These are phyloP conservation scores for Sebastes umbrosus DNA, from an alignment of 2,797 vertebrate genomes.

Conservation along the genomic window DNA sequence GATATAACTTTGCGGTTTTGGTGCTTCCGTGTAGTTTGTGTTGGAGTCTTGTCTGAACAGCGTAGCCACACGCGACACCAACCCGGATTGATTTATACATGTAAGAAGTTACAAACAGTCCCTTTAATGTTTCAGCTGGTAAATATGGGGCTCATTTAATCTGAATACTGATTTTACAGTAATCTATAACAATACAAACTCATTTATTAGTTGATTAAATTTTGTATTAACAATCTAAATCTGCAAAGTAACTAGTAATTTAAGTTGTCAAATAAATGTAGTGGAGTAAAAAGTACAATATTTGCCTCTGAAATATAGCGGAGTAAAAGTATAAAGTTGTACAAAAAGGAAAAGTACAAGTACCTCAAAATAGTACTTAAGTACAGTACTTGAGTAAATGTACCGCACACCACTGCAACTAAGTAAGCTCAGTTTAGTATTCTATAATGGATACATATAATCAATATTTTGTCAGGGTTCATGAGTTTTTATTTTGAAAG, in stretches of 20 bases:
- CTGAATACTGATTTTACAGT: background rate
- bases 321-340: background rate
- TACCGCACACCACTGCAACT: rapidly evolving
- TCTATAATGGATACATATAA: background rate
- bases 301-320: background rate
- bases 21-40: too few species aligned
- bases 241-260: background rate
- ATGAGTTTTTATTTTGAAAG: conserved; percentile 55
- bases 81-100: too few species aligned
- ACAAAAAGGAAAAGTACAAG: background rate
- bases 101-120: too few species aligned
- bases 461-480: background rate
- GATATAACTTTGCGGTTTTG: too few species aligned
- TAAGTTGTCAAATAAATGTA: background rate
- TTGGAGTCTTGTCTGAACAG: too few species aligned
- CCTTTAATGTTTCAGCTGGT: background rate
- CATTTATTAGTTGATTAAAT: background rate
- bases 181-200: background rate
- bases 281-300: background rate
- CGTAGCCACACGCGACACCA: too few species aligned
- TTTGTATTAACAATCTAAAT: background rate
- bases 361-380: background rate
- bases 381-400: background rate
- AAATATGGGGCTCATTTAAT: background rate
- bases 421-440: background rate